Base-by-base conservation (phyloP, 2,888 invertebrate genomes). In the Lasioglossum villosulum region DNA sequence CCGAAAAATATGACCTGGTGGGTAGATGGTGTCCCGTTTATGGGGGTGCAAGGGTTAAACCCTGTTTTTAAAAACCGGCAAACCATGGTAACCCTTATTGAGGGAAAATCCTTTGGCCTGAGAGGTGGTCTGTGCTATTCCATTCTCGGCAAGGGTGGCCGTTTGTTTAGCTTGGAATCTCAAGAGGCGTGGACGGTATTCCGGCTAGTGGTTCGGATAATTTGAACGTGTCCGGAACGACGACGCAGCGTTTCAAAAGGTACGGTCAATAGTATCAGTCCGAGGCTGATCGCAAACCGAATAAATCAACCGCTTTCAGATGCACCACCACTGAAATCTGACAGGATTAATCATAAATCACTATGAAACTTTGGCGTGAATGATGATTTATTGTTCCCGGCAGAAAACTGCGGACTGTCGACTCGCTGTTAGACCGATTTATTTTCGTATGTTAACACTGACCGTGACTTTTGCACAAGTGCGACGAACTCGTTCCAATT, bases 101-200 rank as follows among this genome's bases (percentile, higher is more conserved):
- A 23, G 12, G 23, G 27, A 16, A 77, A 83, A 86, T 81, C 71
- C 80, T 78, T 48, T 19, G 56, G 71, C 45, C 79, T 34, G 56
- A 81, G 78, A 52, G 39, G 23, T 45, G 78, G 72, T 76, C 68
- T 84, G 81, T 77, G 74, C 76, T 37, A 74, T 78, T 56, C 30
- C 34, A 4, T 70, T 12, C 68, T 72, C 77, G 14, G 73, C 74
- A 85, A 87, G 89, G 84, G 83, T 87, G 86, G 90, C 75, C 88
- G 85, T 90, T 91, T 84, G 87, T 87, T 87, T 83, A 81, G 83
- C 70, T 80, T 75, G 83, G 86, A 88, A 89, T 91, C 82, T 84
- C 76, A 75, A 89, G 87, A 89, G 89, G 79, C 83, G 84, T 80
- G 83, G 75, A 86, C 75, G 84, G 78, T 78, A 82, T 89, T 87